Evolutionary conservation across 2,888 invertebrate species (phyloP).

Genomic region (Podabrus alpinus): DNA sequence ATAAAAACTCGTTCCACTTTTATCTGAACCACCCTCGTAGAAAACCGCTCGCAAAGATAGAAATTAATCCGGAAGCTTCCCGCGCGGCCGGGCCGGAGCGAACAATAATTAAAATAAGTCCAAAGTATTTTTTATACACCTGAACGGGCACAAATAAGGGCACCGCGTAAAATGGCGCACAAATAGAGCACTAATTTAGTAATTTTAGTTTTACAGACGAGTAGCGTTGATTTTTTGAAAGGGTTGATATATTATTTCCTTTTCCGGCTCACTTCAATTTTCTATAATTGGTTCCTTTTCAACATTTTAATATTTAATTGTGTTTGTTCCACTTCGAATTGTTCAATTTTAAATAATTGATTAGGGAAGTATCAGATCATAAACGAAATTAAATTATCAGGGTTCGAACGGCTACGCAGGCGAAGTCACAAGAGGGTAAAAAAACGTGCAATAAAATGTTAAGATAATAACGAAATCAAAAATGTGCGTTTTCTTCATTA

Average conservation of each 20-base stretch:
- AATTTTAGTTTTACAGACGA: constrained; percentile 16
- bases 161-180: not conserved
- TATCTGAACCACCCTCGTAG: not conserved
- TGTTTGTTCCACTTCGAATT: not conserved
- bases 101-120: not conserved
- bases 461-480: too few relatives aligned
- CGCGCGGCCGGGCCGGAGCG: too few relatives aligned
- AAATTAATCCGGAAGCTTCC: not conserved
- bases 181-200: not conserved
- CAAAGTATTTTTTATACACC: not conserved
- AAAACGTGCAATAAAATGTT: too few relatives aligned
- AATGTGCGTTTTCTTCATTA: too few relatives aligned
- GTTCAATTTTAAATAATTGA: not conserved
- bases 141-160: not conserved
- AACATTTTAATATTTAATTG: not conserved
- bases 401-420: too few relatives aligned
- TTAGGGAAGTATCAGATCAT: not conserved
- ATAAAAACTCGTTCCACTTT: not conserved
- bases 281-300: constrained; percentile 9
- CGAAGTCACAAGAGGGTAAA: too few relatives aligned
- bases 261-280: constrained; percentile 20
- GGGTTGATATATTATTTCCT: constrained; percentile 27
- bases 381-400: not conserved
- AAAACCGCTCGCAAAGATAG: not conserved
- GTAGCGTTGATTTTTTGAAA: constrained; percentile 19